Evolutionary conservation across 2,113 vertebrate genomes (phyloP).

Genomic region (Ophiodon elongatus): DNA sequence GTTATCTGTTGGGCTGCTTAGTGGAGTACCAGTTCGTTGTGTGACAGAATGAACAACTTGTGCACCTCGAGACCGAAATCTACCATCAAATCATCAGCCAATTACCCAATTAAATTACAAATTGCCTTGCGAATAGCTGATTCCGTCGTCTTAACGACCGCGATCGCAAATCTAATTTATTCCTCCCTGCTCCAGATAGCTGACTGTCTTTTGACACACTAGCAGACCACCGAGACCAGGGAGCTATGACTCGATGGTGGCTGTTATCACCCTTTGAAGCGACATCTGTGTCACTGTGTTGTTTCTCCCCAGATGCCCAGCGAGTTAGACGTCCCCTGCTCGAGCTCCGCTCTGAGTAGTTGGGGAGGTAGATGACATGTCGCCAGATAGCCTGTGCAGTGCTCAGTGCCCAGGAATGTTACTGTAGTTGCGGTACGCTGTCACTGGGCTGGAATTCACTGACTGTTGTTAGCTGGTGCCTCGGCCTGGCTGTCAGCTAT

Average conservation of each 20-base stretch:
- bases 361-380: conserved; percentile 67
- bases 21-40: conserved; percentile 21
- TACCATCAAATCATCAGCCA: conserved; percentile 43
- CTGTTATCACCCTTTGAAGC: conserved; percentile 68
- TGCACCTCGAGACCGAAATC: conserved; percentile 28
- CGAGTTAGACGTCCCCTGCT: conserved; percentile 45
- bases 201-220: conserved; percentile 48
- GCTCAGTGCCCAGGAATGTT: conserved; percentile 76
- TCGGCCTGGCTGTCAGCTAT: conserved; percentile 79
- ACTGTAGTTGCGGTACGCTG: conserved; percentile 77
- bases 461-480: conserved; percentile 78
- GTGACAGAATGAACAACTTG: conserved; percentile 12
- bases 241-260: conserved; percentile 50
- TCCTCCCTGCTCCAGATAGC: conserved; percentile 10
- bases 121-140: conserved; percentile 47
- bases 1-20: conserved; percentile 30
- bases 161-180: conserved; percentile 36
- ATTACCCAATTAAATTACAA: conserved; percentile 51
- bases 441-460: conserved; percentile 78
- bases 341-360: conserved; percentile 51
- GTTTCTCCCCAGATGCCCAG: conserved; percentile 57
- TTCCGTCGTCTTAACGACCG: conserved; percentile 37
- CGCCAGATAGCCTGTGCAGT: conserved; percentile 55
- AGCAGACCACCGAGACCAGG: conserved; percentile 47
- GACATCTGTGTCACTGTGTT: conserved; percentile 61